Evolutionary conservation across 2,113 vertebrate genomes (phyloP), one percentile per base, ranked within the genome.

Genomic region (Pseudorhombus dupliciocellatus): DNA sequence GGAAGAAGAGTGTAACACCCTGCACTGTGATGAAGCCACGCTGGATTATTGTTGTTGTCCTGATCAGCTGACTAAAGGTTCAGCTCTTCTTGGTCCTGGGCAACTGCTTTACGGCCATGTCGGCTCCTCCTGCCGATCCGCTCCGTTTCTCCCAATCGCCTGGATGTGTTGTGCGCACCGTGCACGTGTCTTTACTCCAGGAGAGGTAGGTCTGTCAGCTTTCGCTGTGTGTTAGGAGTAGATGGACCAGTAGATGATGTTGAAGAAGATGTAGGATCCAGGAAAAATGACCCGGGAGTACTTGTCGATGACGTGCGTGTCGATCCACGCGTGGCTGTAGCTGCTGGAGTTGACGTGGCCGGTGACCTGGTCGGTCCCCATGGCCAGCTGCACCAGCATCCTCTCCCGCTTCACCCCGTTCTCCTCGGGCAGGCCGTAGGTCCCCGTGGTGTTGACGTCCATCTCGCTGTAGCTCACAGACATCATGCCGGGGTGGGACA

Each of bases 231-330:
- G 28, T 87, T 95, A 97, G 51, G 92, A 95, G 89, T 97, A 97
- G 89, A 97, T 96, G 4, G 95, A 95, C 97, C 97, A 98, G 88
- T 98, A 98, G 93, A 98, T 96, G 84, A 98, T 86, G 61, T 98
- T 98, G 87, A 98, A 98, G 44, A 98, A 88, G 46, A 95, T 93
- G 66, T 97, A 98, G 0, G 96, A 93, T 0, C 94, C 95, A 10
- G 97, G 97, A 37, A 98, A 98, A 87, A 97, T 89, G 54, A 96
- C 91, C 75, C 96, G 90, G 40, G 97, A 96, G 90, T 98, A 98
- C 75, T 96, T 96, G 88, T 98, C 97, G 37, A 98, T 97, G 70
- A 94, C 93, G 0, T 97, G 97, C 1, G 96, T 98, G 89, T 97
- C 95, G 0, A 98, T 96, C 64, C 93, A 91, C 87, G 95, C 92